Conservation (phyloP, 2,797 vertebrate species). For the Toxotes lorentzi region DNA sequence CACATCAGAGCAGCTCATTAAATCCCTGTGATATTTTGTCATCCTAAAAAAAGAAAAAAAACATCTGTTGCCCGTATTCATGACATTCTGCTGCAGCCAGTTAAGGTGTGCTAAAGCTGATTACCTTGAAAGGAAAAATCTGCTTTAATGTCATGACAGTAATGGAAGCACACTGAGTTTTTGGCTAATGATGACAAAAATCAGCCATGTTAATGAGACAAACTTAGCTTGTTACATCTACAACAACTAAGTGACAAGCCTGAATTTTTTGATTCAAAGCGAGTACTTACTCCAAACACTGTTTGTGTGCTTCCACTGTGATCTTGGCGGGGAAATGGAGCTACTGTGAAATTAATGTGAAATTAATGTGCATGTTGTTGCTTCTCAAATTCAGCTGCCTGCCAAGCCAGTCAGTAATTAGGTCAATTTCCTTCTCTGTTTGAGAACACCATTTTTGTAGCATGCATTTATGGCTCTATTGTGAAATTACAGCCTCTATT, state of each 20-base stretch:
- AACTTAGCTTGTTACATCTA: slow-evolving; percentile 38
- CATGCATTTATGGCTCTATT: slow-evolving; percentile 46
- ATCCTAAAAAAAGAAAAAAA: slow-evolving; percentile 2
- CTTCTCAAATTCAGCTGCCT: slow-evolving; percentile 59
- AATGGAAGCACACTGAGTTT: slow-evolving; percentile 29
- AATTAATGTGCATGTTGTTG: slow-evolving; percentile 69
- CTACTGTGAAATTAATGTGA: slow-evolving; percentile 69
- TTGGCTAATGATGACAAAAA: slow-evolving; percentile 56
- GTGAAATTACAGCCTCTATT: slow-evolving; percentile 47
- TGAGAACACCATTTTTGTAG: slow-evolving; percentile 40
- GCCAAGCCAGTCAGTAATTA: slow-evolving; percentile 64
- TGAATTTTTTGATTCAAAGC: slow-evolving; percentile 27
- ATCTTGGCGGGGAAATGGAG: slow-evolving; percentile 49
- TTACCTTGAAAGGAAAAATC: slow-evolving; percentile 31
- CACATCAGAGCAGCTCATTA: slow-evolving; percentile 26
- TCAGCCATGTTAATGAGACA: slow-evolving; percentile 51
- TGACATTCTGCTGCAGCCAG: slow-evolving; percentile 32
- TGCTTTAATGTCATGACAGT: slow-evolving; percentile 27
- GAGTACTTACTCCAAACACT: slow-evolving; percentile 29
- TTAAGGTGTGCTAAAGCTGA: slow-evolving; percentile 47
- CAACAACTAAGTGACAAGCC: slow-evolving; percentile 42
- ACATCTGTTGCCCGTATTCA: slow-evolving; percentile 29
- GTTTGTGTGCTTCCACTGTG: slow-evolving; percentile 44
- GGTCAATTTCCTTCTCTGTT: slow-evolving; percentile 63
- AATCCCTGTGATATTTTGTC: slow-evolving; percentile 31